A percentile compares a stretch with the other conserved stretches of the same genome.
Conservation (phyloP, 2,888 invertebrate genomes). For the Meliscaeva auricollis region DNA sequence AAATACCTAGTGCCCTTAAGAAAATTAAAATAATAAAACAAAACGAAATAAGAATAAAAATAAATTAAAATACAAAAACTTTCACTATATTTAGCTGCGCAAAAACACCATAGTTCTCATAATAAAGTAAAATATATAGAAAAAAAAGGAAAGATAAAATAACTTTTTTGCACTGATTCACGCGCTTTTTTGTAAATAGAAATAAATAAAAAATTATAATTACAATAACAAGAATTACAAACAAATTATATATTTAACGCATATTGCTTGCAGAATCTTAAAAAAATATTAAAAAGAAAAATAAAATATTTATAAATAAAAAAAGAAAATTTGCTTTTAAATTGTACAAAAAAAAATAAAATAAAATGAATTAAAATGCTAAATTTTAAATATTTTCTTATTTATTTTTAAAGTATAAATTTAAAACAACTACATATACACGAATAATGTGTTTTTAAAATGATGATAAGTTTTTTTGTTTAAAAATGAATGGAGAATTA, state of each 20-base stretch:
- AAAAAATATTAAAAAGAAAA: conserved; percentile 18
- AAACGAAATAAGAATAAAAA: background rate
- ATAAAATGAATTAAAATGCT: conserved; percentile 36
- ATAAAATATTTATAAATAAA: too few relatives aligned
- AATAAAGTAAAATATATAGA: background rate
- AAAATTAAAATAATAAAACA: conserved; percentile 26
- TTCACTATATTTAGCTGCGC: conserved; percentile 70
- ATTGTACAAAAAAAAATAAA: conserved; percentile 59
- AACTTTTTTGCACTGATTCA: conserved; percentile 63
- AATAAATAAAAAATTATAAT: conserved; percentile 33
- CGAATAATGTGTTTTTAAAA: conserved; percentile 23
- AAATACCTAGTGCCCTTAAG: conserved; percentile 76
- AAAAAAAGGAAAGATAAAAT: conserved; percentile 16
- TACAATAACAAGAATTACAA: background rate
- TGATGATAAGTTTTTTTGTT: conserved; percentile 17
- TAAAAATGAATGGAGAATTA: conserved; percentile 12
- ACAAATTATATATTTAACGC: conserved; percentile 59
- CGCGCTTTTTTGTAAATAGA: conserved; percentile 74
- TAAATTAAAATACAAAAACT: conserved; percentile 30
- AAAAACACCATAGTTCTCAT: conserved; percentile 45
- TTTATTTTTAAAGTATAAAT: conserved; percentile 52
- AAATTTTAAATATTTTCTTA: conserved; percentile 71
- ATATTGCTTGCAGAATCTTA: conserved; percentile 60
- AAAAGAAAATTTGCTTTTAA: conserved; percentile 49
- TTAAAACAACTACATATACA: conserved; percentile 22